phyloP scores from a whole-genome alignment of 2,113 vertebrate genomes.

The Ellobius talpinus region DNA sequence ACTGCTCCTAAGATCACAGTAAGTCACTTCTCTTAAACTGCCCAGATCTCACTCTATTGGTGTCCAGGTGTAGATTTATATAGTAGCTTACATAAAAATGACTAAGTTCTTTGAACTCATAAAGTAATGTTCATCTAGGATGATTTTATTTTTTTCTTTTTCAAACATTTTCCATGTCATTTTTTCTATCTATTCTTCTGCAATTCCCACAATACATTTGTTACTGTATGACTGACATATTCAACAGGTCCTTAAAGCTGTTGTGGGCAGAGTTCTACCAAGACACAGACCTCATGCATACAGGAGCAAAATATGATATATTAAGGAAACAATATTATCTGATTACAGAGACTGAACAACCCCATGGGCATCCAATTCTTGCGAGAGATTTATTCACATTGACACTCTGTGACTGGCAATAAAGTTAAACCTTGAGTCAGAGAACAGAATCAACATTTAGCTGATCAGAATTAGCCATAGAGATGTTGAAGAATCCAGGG shows the following conservation, averaged over 20 bases:
- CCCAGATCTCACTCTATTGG: background rate
- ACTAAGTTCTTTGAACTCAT: background rate
- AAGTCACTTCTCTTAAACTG: background rate
- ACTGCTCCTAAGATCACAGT: background rate
- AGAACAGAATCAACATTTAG: background rate
- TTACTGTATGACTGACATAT: background rate
- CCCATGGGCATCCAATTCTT: background rate
- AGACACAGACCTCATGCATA: background rate
- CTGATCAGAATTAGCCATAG: background rate
- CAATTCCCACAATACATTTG: background rate
- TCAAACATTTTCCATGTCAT: background rate
- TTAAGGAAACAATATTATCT: background rate
- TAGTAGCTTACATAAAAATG: background rate
- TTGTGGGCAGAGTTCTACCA: background rate
- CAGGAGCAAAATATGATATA: background rate
- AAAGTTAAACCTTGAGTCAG: background rate
- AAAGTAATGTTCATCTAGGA: background rate
- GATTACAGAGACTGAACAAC: background rate
- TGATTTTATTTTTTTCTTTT: background rate
- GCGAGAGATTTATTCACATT: background rate
- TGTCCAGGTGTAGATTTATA: background rate
- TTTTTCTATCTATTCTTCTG: background rate
- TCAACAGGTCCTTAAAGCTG: background rate
- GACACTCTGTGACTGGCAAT: background rate
- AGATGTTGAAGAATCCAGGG: background rate